Percentiles rank a stretch among this genome's conserved stretches.
phyloP scores from a whole-genome alignment of 2,888 invertebrate genomes.

The Pristionchus mayeri region DNA sequence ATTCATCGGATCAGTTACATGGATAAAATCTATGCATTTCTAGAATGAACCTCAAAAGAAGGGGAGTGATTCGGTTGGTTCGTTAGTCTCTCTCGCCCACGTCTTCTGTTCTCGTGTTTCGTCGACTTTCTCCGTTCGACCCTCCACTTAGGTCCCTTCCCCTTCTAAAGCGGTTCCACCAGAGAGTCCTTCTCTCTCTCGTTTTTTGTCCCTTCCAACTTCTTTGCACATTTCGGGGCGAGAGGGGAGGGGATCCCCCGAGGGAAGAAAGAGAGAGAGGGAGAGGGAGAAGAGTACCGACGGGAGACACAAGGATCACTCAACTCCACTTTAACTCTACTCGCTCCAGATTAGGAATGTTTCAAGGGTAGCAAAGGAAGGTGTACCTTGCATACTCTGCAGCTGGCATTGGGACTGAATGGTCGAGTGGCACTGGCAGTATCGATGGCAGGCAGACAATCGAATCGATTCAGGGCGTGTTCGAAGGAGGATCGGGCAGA shows the following conservation, averaged over 20 bases:
- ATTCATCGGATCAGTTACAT: background rate
- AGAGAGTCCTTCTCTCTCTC: constrained; percentile 22
- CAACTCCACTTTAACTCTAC: no score
- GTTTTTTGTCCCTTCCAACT: constrained; percentile 18
- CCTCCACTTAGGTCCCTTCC: constrained; percentile 11
- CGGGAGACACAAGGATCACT: background rate
- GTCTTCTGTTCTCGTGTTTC: background rate
- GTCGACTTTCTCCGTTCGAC: constrained; percentile 9
- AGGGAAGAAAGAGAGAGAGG: background rate
- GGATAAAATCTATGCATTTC: background rate
- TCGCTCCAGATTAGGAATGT: no score
- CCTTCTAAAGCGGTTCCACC: constrained; percentile 2
- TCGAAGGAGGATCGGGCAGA: constrained; percentile 33
- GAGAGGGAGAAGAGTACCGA: constrained; percentile 26
- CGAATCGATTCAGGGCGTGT: constrained; percentile 56
- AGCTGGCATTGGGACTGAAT: constrained; percentile 75
- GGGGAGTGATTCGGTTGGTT: background rate
- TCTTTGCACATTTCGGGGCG: background rate
- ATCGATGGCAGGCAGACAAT: constrained; percentile 72
- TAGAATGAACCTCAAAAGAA: no score
- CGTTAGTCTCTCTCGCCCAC: background rate
- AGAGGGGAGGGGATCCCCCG: background rate
- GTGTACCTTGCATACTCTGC: constrained; percentile 73
- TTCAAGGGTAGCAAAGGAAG: no score
- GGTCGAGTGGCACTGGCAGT: constrained; percentile 73